These are phyloP conservation scores for Spondyliosoma cantharus DNA, from an alignment of 2,797 vertebrate genomes.

Conservation along the genomic window DNA sequence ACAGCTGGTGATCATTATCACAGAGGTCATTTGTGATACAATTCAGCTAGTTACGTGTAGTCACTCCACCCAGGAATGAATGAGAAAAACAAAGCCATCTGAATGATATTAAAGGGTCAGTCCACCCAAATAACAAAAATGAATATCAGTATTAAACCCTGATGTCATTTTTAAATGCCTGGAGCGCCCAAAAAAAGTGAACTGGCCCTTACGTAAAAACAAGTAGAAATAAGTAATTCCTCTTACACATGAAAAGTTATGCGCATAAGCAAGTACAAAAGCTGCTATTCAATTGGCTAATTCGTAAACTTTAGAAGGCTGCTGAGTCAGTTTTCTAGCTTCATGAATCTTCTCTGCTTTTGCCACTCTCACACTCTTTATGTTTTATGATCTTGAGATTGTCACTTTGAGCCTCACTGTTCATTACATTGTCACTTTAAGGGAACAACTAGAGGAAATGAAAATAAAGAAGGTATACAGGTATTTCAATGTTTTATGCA, in stretches of 20 bases:
- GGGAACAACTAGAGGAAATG: background rate
- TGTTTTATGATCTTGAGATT: background rate
- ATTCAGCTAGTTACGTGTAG: conserved; percentile 13
- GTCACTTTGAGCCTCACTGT: background rate
- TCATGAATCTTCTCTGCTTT: background rate
- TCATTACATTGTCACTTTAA: background rate
- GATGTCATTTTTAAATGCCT: background rate
- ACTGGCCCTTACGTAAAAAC: conserved; percentile 2
- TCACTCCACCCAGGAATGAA: conserved; percentile 44
- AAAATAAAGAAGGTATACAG: background rate
- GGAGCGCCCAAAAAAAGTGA: background rate
- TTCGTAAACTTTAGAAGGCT: background rate
- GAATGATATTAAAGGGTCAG: conserved; percentile 27
- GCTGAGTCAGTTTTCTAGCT: background rate
- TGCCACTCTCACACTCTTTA: background rate
- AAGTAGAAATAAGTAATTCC: background rate
- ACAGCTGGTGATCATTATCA: conserved; percentile 54
- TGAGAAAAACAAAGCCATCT: conserved; percentile 27
- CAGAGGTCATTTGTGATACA: conserved; percentile 37
- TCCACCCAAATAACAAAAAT: conserved; percentile 3
- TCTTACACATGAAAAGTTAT: background rate
- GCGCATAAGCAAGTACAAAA: background rate
- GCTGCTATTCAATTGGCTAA: background rate
- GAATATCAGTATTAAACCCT: background rate
- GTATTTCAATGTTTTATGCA: background rate